Base-by-base conservation (phyloP, 2,888 invertebrate genomes). In the Malachius bipustulatus region DNA sequence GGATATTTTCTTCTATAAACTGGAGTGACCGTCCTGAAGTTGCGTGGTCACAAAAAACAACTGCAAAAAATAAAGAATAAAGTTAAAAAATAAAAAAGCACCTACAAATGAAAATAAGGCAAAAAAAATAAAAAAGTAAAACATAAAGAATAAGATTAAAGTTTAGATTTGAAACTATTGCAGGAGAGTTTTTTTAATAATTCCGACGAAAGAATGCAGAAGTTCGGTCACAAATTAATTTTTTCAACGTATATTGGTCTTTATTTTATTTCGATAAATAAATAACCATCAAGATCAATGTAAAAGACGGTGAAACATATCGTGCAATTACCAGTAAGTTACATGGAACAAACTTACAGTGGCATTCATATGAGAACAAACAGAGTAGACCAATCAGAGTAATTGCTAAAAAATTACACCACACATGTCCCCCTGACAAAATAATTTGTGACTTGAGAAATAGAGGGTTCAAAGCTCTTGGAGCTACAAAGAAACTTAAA, bases 21-120 rank as follows among this genome's bases (percentile, higher is more conserved):
- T 79, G 77, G 45, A 89, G 57, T 1, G 84, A 77, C 48, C 84
- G 71, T 9, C 89, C 89, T 1, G 85, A 85, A 2, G 88, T 84
- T 36, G 78, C 82, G 64, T 85, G 88, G 65, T 90, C 89, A 62
- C 87, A 83, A 59, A 87, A 89, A 9, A 85, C 76, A 52, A 81
- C 82, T 83, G 73, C 34, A 73, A 69, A 38, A 54, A 51, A 49
- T 53, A 45, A 51, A 45, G 51, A 30, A 35, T 31, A 41, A 12
- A 35, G n/a, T n/a, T n/a, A n/a, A n/a, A n/a, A n/a, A n/a, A n/a
- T n/a, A n/a, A n/a, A n/a, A n/a, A n/a, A n/a, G n/a, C n/a, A n/a
- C n/a, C n/a, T n/a, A n/a, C n/a, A n/a, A n/a, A n/a, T n/a, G n/a
- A n/a, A n/a, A n/a, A n/a, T n/a, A n/a, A n/a, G n/a, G n/a, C n/a